Percentiles rank a stretch among this genome's conserved stretches.
Evolutionary conservation across 2,113 vertebrate genomes (phyloP).

Genomic region (Excalfactoria chinensis): DNA sequence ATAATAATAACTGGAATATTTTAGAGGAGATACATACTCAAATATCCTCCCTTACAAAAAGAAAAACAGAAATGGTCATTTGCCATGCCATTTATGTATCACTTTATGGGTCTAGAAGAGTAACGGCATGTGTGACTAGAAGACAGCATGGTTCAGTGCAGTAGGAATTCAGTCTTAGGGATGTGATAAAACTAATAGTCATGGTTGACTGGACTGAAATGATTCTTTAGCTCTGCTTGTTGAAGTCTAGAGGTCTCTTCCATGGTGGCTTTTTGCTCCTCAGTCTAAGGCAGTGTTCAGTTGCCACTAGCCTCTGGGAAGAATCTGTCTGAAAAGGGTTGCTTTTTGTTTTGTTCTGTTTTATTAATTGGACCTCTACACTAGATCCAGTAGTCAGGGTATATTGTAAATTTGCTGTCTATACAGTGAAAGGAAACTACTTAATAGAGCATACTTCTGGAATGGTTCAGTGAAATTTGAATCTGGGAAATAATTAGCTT

Average conservation of each 20-base stretch:
- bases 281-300: neutral
- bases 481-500: neutral
- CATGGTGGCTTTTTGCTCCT: neutral
- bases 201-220: neutral
- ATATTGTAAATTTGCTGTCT: neutral
- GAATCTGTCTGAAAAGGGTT: neutral
- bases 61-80: neutral
- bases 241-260: neutral
- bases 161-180: neutral
- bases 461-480: neutral
- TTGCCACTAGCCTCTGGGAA: neutral
- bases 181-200: neutral
- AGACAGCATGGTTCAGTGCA: neutral
- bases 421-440: neutral
- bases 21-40: neutral
- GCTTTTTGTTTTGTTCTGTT: neutral
- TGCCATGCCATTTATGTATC: neutral
- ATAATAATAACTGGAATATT: neutral
- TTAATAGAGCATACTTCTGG: neutral
- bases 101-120: neutral
- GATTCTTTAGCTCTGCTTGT: neutral
- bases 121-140: neutral
- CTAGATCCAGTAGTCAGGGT: neutral
- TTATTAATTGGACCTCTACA: neutral
- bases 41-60: neutral